A percentile compares a stretch with the other conserved stretches of the same genome.
Evolutionary conservation across 2,888 invertebrate genomes (phyloP).

Genomic region (Lasioglossum villosulum): DNA sequence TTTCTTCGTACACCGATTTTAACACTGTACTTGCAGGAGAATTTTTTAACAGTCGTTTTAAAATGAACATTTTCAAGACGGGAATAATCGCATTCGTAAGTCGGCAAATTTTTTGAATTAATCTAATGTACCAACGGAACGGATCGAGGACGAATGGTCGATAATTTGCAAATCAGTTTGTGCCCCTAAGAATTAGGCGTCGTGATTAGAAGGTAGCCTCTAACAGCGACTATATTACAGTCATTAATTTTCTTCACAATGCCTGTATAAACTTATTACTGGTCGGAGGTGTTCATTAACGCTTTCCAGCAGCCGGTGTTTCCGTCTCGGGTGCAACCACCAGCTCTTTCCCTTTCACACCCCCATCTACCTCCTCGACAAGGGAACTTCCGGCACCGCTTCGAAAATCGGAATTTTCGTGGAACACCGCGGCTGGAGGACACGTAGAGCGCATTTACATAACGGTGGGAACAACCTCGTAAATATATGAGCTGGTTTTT

Average conservation of each 20-base stretch:
- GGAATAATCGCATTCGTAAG: no score
- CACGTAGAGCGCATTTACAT: constrained; percentile 44
- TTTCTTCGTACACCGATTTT: no score
- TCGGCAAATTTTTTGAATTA: no score
- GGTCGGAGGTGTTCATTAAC: constrained; percentile 57
- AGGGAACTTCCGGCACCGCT: constrained; percentile 46
- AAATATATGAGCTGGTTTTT: constrained; percentile 50
- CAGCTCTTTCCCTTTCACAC: not conserved
- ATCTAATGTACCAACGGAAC: no score
- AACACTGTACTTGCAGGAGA: no score
- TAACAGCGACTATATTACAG: constrained; percentile 43
- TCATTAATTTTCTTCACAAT: constrained; percentile 59
- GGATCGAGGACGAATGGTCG: no score
- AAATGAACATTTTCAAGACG: no score
- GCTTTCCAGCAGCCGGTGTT: constrained; percentile 26
- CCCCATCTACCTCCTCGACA: constrained; percentile 24
- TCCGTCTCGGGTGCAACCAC: not conserved
- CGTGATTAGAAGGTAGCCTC: constrained; percentile 17
- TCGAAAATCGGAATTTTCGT: constrained; percentile 47
- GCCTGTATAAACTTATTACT: constrained; percentile 56
- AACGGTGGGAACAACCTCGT: constrained; percentile 32
- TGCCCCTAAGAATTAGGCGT: constrained; percentile 28
- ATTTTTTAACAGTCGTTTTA: no score
- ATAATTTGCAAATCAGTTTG: no score
- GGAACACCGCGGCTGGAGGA: not conserved